Evolutionary conservation across 2,797 vertebrate species (phyloP), one percentile per base, ranked within the genome.

Genomic region (Bovichtus diacanthus): DNA sequence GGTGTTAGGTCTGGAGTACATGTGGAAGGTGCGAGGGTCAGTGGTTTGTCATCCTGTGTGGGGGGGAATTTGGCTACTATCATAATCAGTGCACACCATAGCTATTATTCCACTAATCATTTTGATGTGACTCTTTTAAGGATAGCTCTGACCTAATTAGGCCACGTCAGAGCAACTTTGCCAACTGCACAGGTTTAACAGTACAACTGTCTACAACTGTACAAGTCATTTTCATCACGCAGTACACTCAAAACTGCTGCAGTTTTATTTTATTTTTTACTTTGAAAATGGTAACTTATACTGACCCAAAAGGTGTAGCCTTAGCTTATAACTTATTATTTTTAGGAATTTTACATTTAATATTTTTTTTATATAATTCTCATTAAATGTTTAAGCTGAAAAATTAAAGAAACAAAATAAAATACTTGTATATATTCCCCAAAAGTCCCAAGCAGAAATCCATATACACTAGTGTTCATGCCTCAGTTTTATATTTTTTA

Each of bases 21-120:
- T 41, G 15, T 51, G n/a, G n/a, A n/a, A n/a, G n/a, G n/a, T 66
- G 53, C 44, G 39, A 54, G 36, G 27, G 39, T 56, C 7, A 34
- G 55, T 66, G 38, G 13, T 36, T 49, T 31, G n/a, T 65, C 55
- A 62, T 34, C 10, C 41, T 41, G 29, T 54, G 63, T 44, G 18
- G 61, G 39, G 27, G 69, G n/a, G 4, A 10, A 72, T 39, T 15
- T 34, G 15, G 43, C 13, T 53, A 54, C n/a, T 1, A 34, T 44
- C 9, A 51, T 44, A 38, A 54, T 65, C 19, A 70, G 2, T 55
- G 16, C 23, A 56, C 78, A 73, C n/a, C 4, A 51, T 13, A 59
- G 18, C 50, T 51, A 18, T 54, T 60, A 63, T 39, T n/a, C 16
- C 21, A 54, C 25, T 5, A 63, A 12, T 80, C 9, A 70, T 44